A percentile compares a stretch with the other conserved stretches of the same genome.
These are phyloP conservation scores for Drosophila paulistorum DNA, from an alignment of 1,140 invertebrate species.

Conservation along the genomic window DNA sequence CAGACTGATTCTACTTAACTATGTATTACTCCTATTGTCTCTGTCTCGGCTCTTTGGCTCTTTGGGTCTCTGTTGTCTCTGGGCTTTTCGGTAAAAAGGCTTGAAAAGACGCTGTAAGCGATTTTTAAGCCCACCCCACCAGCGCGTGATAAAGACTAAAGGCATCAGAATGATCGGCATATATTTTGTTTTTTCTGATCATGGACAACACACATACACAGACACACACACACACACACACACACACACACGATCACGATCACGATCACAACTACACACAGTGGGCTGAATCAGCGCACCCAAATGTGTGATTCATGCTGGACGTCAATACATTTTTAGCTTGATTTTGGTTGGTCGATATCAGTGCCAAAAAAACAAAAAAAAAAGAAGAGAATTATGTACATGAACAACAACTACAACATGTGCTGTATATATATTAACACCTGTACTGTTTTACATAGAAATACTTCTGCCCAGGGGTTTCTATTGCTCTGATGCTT, in stretches of 20 bases:
- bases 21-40: background rate
- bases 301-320: conserved; percentile 4
- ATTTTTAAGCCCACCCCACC: conserved; percentile 66
- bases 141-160: conserved; percentile 61
- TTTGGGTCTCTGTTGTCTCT: conserved; percentile 40
- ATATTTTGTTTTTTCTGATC: conserved; percentile 3
- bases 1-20: conserved; percentile 17
- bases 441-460: conserved; percentile 4
- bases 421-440: background rate
- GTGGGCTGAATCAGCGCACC: conserved; percentile 13
- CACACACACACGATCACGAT: no score
- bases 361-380: conserved; percentile 36
- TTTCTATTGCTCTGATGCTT: background rate
- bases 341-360: conserved; percentile 21
- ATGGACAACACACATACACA: background rate
- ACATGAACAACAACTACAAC: background rate
- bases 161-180: conserved; percentile 3
- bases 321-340: conserved; percentile 17
- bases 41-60: background rate
- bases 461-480: background rate
- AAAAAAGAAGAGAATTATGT: background rate
- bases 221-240: background rate
- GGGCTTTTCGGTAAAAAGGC: conserved; percentile 44
- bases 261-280: conserved; percentile 10
- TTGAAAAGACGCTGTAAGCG: conserved; percentile 75